These are phyloP conservation scores for Cyphomyrus discorhynchus DNA, from an alignment of 2,113 vertebrate species.

Conservation along the genomic window DNA sequence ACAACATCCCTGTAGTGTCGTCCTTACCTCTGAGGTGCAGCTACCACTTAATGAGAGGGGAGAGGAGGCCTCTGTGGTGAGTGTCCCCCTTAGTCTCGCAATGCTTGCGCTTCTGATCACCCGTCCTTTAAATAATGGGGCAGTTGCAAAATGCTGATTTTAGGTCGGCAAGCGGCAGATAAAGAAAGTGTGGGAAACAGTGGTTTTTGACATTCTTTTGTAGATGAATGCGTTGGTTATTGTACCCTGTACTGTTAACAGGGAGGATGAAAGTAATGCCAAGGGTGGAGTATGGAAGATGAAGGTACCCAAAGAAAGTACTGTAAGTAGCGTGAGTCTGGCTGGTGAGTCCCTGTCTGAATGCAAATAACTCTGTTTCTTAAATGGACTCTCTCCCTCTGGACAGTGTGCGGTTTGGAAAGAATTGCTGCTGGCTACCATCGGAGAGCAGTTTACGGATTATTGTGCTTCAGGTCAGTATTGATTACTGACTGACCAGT, in stretches of 20 bases:
- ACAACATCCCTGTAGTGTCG: constrained; percentile 86
- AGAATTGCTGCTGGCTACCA: constrained; percentile 83
- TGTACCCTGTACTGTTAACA: not conserved
- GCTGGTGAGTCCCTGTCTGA: not conserved
- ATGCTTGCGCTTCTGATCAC: not conserved
- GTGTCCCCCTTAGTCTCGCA: constrained; percentile 25
- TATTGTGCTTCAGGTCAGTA: constrained; percentile 77
- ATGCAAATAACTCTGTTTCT: not conserved
- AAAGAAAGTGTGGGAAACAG: not conserved
- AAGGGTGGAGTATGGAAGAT: constrained; percentile 94
- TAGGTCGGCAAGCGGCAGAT: not conserved
- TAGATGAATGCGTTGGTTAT: not conserved
- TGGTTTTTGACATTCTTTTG: not conserved
- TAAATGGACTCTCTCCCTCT: constrained; percentile 10
- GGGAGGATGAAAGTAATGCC: constrained; percentile 90
- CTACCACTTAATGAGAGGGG: constrained; percentile 92
- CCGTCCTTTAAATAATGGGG: not conserved
- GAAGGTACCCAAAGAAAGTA: constrained; percentile 88
- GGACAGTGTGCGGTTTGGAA: constrained; percentile 84
- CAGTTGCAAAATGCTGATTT: not conserved
- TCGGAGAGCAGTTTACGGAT: constrained; percentile 91
- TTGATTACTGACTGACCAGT: not conserved
- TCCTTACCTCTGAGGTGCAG: constrained; percentile 78
- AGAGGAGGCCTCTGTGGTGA: constrained; percentile 84
- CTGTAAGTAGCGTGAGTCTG: constrained; percentile 56